phyloP scores from a whole-genome alignment of 2,888 invertebrate species.

The Harpalus rubripes region DNA sequence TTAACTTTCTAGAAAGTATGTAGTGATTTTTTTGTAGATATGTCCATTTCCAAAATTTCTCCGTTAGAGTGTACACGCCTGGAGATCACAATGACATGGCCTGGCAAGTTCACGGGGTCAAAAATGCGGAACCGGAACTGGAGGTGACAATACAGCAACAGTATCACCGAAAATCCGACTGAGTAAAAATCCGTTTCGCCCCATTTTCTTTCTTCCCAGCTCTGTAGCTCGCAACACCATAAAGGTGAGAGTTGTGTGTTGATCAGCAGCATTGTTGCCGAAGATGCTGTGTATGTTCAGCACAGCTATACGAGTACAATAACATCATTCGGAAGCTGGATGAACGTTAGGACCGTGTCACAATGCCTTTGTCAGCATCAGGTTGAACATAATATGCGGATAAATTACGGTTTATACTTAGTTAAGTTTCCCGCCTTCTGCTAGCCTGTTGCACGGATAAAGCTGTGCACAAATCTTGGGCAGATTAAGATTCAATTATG shows the following conservation, averaged over 20 bases:
- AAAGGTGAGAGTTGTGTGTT: constrained; percentile 45
- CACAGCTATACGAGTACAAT: constrained; percentile 43
- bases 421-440: constrained; percentile 61
- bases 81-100: constrained; percentile 53
- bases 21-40: no score
- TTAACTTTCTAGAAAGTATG: no score
- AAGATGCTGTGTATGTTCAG: constrained; percentile 47
- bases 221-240: neutral
- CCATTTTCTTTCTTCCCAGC: constrained; percentile 55
- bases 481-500: constrained; percentile 1
- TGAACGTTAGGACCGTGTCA: constrained; percentile 62
- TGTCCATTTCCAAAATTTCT: constrained; percentile 38
- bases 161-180: constrained; percentile 74
- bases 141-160: constrained; percentile 72
- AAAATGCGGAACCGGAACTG: constrained; percentile 76
- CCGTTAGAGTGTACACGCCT: constrained; percentile 16
- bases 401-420: constrained; percentile 65
- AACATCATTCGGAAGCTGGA: constrained; percentile 60
- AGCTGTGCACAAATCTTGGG: neutral
- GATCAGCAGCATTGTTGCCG: constrained; percentile 60
- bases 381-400: constrained; percentile 66
- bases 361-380: constrained; percentile 62
- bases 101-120: constrained; percentile 72
- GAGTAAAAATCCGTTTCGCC: constrained; percentile 61
- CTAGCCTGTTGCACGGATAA: constrained; percentile 2